Base-by-base conservation (phyloP, 2,888 invertebrate genomes). In the Pandemis cinnamomeana region DNA sequence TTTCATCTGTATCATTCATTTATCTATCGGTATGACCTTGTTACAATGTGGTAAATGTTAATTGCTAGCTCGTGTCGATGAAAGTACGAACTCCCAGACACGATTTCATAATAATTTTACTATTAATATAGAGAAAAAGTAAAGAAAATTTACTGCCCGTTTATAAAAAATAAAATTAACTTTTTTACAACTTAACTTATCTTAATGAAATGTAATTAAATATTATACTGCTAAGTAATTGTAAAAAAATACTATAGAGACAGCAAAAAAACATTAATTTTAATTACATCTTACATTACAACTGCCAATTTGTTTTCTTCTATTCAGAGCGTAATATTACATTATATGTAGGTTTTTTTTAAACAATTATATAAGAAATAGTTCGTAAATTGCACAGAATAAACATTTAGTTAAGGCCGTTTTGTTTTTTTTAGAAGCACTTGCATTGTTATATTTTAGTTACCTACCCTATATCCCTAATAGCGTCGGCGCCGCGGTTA, bases 31-130 rank as follows among this genome's bases (percentile, higher is more conserved):
- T n/a, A 51, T 51, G 13, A 51, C 6, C 13, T n/a, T 51, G n/a
- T 51, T 51, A n/a, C 51, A 51, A 51, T 51, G 51, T 48, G 13
- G 6, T n/a, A 51, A 51, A 51, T 51, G 13, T 51, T 53, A 7
- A 53, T 53, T 53, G 15, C 53, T 53, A 53, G 53, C 7, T 53
- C 53, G 53, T 53, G 53, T 53, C 15, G 53, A 15, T 53, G 53
- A 53, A 53, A 53, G 8, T 15, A 53, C 15, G 53, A 53, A 6
- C 15, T 15, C 15, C 7, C 8, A 15, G 7, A 53, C 53, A 53
- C 53, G 53, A 53, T 7, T 53, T 53, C 27, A 36, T 13, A 6
- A 0, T 53, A 15, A 20, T 15, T 15, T 15, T 7, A 15, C 53
- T 53, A 5, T 51, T 4, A 51, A 13, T 51, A 51, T 11, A 11